Conservation (phyloP, 2,797 vertebrate species). For the Centropyge bicolor region DNA sequence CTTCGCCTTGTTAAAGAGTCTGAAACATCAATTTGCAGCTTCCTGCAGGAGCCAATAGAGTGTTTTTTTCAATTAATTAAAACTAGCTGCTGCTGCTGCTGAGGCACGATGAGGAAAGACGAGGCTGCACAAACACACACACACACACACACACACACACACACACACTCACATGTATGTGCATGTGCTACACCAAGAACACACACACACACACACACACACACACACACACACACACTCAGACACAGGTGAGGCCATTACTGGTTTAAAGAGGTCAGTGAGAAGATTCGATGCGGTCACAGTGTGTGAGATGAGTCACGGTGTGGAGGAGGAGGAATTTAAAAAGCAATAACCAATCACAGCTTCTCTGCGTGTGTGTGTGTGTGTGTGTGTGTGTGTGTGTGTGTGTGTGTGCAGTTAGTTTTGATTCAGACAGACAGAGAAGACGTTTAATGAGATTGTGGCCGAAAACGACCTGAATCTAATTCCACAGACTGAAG, state of each 20-base stretch:
- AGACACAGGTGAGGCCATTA: not conserved
- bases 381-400: conserved; percentile 6
- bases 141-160: not conserved
- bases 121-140: not conserved
- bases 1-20: not conserved
- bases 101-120: not conserved
- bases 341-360: conserved; percentile 35
- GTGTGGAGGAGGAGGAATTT: conserved; percentile 22
- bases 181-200: not conserved
- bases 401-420: not conserved
- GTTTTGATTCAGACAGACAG: conserved; percentile 11
- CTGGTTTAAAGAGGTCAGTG: conserved; percentile 13
- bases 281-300: conserved; percentile 12
- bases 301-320: conserved; percentile 30
- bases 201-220: conserved; percentile 1
- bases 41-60: conserved; percentile 29
- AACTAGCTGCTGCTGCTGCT: conserved; percentile 25
- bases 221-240: not conserved
- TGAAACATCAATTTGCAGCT: conserved; percentile 31
- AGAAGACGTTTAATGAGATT: conserved; percentile 29
- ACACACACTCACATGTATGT: not conserved
- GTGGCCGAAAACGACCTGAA: conserved; percentile 10
- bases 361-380: not conserved
- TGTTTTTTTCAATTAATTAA: conserved; percentile 45
- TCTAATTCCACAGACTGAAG: conserved; percentile 28